Evolutionary conservation across 2,888 invertebrate genomes (phyloP), one percentile per base, ranked within the genome.

Genomic region (Pseudococcus longispinus): DNA sequence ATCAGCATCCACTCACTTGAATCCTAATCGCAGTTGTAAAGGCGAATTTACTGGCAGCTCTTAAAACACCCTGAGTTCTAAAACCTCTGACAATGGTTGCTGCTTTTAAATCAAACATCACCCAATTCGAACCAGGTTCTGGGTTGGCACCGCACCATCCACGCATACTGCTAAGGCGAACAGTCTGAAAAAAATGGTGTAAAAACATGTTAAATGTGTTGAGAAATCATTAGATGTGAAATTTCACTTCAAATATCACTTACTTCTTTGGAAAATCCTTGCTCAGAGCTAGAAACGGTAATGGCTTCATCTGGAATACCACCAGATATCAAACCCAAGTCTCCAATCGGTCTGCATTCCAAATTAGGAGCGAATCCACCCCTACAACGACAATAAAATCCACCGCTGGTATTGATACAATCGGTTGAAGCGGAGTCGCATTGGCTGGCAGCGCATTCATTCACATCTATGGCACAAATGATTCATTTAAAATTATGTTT

Each of bases 121-220:
- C 94, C 97, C 97, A 97, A 90, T 97, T 97, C 23, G 95, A 93
- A 83, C 97, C 97, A 8, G 96, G 95, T 90, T 97, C 96, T 84
- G 95, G 92, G 83, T 94, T 95, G 89, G 94, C 95, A 13, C 97
- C 97, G 91, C 97, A 98, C 97, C 97, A 97, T 80, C 97, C 97
- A 85, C 93, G 94, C 55, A 94, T 94, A 89, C 94, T 95, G 90
- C 96, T 97, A 20, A 97, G 91, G 29, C 97, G 94, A 80, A 97
- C 93, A 92, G 95, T 95, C 95, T 95, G 90, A 37, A 37, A 37
- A 37, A 37, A 37, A 37, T 37, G 8, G 4, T 9, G 8, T 8
- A 37, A 32, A 55, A 23, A 29, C 0, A 4, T 37, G 42, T 74
- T 2, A 74, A 37, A 37, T 37, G 0, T 37, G 37, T 37, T 37